Percentiles rank a stretch among this genome's conserved stretches.
These are phyloP conservation scores for Anoplolepis gracilipes DNA, from an alignment of 1,140 invertebrate genomes.

Conservation along the genomic window DNA sequence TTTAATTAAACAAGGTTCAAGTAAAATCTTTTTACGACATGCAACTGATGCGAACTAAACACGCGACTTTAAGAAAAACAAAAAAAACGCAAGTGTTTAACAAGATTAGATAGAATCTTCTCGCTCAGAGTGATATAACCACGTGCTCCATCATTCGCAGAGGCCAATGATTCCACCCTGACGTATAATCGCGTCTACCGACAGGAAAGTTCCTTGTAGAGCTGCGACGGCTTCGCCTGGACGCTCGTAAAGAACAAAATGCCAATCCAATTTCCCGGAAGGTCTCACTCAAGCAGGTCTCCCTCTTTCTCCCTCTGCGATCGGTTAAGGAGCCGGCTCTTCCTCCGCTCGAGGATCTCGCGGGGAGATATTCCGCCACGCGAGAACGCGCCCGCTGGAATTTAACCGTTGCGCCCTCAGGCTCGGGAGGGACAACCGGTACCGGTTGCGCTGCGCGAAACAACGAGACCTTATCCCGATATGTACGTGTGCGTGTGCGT, in stretches of 20 bases:
- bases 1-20: not conserved
- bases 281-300: conserved; percentile 48
- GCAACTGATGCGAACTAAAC: not conserved
- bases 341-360: conserved; percentile 46
- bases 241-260: conserved; percentile 62
- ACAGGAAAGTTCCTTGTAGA: conserved; percentile 54
- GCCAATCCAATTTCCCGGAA: conserved; percentile 64
- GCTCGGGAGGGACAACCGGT: conserved; percentile 58
- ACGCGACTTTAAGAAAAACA: not conserved
- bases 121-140: not conserved
- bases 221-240: conserved; percentile 20
- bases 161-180: conserved; percentile 36
- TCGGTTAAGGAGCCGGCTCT: conserved; percentile 45
- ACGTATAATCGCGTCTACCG: conserved; percentile 48
- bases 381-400: conserved; percentile 63
- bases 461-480: conserved; percentile 40
- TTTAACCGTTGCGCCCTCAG: conserved; percentile 57
- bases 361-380: conserved; percentile 63
- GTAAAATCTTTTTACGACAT: not conserved
- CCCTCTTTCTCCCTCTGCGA: not conserved
- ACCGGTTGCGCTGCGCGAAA: conserved; percentile 36
- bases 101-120: not conserved
- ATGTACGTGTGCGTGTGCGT: too few relatives aligned
- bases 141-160: conserved; percentile 19
- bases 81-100: not conserved